Percentiles rank a stretch among this genome's conserved stretches.
phyloP scores from a whole-genome alignment of 2,113 vertebrate genomes.

The Notothenia rossii region DNA sequence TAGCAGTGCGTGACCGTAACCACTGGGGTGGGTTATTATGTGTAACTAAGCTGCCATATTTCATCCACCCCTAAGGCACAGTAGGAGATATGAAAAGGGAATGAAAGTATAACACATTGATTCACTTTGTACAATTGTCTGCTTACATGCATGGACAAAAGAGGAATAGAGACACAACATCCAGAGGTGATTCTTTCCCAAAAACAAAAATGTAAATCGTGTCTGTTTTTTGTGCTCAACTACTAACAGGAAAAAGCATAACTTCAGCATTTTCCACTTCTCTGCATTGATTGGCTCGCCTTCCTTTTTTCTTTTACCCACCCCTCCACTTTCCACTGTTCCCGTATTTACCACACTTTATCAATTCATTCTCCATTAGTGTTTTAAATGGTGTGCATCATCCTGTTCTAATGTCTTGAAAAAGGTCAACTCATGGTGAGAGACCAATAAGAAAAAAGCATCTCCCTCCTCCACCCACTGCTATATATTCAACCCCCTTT shows the following conservation, averaged over 20 bases:
- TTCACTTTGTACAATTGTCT: neutral
- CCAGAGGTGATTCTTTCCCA: neutral
- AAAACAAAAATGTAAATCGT: neutral
- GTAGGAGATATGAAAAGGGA: neutral
- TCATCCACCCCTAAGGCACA: neutral
- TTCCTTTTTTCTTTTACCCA: neutral
- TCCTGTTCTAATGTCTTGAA: constrained; percentile 21
- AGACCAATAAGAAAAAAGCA: constrained; percentile 53
- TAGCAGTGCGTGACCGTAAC: constrained; percentile 23
- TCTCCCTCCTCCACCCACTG: constrained; percentile 15
- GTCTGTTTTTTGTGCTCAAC: neutral
- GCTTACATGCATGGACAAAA: neutral
- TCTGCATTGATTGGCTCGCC: neutral
- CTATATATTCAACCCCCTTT: constrained; percentile 36
- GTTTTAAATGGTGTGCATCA: neutral
- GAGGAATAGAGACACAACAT: neutral
- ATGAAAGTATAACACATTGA: neutral
- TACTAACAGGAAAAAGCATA: neutral
- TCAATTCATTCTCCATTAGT: neutral
- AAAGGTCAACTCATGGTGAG: constrained; percentile 50
- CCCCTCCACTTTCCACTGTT: neutral
- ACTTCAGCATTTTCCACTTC: neutral
- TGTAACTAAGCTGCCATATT: constrained; percentile 23
- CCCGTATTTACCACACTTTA: neutral
- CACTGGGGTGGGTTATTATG: constrained; percentile 10